Evolutionary conservation across 2,797 vertebrate genomes (phyloP).

Genomic region (Philypnodon macrostomus): DNA sequence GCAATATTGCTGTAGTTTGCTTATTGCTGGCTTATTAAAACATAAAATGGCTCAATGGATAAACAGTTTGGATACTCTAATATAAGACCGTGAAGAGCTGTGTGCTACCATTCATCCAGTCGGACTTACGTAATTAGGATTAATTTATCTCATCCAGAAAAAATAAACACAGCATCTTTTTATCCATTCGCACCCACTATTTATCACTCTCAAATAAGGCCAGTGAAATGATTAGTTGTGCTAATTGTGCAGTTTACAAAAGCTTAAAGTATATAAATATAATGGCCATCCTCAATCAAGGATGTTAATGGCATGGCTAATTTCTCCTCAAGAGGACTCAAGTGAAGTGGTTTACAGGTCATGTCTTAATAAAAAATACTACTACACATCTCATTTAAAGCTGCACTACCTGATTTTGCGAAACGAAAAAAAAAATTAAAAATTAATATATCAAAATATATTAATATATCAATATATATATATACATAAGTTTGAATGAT

Average conservation of each 20-base stretch:
- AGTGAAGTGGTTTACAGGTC: conserved; percentile 18
- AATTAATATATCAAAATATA: too few relatives aligned
- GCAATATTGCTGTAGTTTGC: conserved; percentile 62
- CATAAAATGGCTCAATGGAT: conserved; percentile 56
- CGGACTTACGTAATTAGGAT: conserved; percentile 8
- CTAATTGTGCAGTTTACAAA: conserved; percentile 11
- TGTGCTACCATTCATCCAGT: neutral
- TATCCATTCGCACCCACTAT: neutral
- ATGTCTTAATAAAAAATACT: conserved; percentile 22
- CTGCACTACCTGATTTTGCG: too few relatives aligned
- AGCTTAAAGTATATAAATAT: conserved; percentile 9
- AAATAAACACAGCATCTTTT: conserved; percentile 5
- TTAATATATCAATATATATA: too few relatives aligned
- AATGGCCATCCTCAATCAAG: conserved; percentile 27
- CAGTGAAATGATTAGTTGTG: conserved; percentile 22
- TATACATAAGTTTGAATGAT: too few relatives aligned
- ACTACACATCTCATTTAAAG: too few relatives aligned
- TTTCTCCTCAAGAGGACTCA: conserved; percentile 43
- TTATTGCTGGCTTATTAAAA: conserved; percentile 60
- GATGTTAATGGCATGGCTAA: conserved; percentile 37
- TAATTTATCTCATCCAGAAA: neutral
- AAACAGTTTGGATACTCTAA: conserved; percentile 20
- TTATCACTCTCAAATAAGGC: conserved; percentile 38
- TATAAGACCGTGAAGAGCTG: conserved; percentile 4
- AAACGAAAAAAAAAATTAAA: too few relatives aligned